Conservation (phyloP, 2,113 vertebrate species). For the Halichoerus grypus region DNA sequence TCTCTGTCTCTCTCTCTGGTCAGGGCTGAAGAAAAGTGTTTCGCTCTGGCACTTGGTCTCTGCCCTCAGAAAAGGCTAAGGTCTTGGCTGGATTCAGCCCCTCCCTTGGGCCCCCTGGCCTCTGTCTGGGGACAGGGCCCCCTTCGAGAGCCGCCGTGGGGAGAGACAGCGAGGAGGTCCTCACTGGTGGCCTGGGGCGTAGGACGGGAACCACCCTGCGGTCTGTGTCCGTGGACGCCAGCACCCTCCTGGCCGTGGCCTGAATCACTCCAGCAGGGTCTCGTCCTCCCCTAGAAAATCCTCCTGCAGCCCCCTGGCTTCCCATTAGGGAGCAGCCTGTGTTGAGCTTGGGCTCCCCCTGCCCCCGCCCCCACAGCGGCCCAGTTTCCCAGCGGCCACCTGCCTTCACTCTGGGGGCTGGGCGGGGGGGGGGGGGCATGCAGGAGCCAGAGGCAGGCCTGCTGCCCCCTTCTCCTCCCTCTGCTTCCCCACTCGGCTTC, state of each 20-base stretch:
- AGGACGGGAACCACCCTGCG: too few species aligned
- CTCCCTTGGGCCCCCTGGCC: neutral
- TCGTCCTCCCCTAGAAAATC: neutral
- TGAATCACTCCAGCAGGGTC: neutral
- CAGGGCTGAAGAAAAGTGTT: neutral
- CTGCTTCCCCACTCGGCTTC: neutral
- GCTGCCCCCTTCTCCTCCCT: neutral
- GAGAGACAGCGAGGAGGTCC: neutral
- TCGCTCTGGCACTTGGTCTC: neutral
- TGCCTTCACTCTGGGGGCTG: slow-evolving; percentile 26
- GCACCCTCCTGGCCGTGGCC: neutral
- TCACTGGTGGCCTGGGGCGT: neutral
- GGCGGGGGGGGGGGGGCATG: neutral
- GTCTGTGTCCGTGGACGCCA: neutral
- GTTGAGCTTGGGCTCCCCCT: neutral
- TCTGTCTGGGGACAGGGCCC: neutral
- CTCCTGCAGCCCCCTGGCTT: neutral
- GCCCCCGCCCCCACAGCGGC: neutral
- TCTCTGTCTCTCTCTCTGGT: neutral
- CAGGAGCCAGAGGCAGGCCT: slow-evolving; percentile 24
- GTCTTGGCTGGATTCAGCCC: neutral
- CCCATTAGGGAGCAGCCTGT: neutral
- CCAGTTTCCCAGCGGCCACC: slow-evolving; percentile 71
- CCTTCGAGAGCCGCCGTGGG: neutral
- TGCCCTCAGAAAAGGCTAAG: neutral